Percentiles rank a stretch among this genome's conserved stretches.
phyloP scores from a whole-genome alignment of 2,888 invertebrate species.

The Drosophila austrosaltans region DNA sequence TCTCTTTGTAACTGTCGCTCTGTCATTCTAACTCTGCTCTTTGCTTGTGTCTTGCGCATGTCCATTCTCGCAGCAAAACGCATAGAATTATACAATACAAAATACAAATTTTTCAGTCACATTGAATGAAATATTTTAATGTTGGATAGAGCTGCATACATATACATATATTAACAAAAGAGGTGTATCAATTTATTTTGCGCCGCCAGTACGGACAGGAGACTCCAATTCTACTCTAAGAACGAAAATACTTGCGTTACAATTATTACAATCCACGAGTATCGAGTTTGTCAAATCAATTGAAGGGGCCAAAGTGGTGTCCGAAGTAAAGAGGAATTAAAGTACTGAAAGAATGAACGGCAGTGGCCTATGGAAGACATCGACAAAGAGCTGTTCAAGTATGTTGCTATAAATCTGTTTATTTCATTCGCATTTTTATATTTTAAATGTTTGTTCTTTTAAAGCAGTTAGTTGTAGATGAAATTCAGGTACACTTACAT shows the following conservation, averaged over 20 bases:
- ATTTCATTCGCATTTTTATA: not conserved
- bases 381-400: slow-evolving; percentile 6
- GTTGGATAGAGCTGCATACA: not conserved
- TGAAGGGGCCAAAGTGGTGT: not conserved
- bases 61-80: slow-evolving; percentile 8
- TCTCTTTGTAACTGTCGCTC: slow-evolving; percentile 1
- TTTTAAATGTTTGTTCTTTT: not conserved
- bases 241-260: not conserved
- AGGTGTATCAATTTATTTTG: not conserved
- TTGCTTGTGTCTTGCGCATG: slow-evolving; percentile 31
- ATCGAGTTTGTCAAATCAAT: slow-evolving; percentile 17
- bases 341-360: slow-evolving; percentile 9
- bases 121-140: slow-evolving; percentile 13
- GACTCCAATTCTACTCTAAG: not conserved
- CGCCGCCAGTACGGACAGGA: not conserved
- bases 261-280: not conserved
- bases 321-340: not conserved
- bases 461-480: not conserved
- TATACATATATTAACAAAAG: not conserved
- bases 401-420: not conserved
- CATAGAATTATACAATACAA: slow-evolving; percentile 71
- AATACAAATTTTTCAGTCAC: slow-evolving; percentile 55
- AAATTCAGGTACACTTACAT: not conserved
- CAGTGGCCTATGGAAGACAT: not conserved
- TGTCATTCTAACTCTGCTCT: not conserved